These are phyloP conservation scores for Folsomia candida DNA, from an alignment of 2,888 invertebrate genomes.

Conservation along the genomic window DNA sequence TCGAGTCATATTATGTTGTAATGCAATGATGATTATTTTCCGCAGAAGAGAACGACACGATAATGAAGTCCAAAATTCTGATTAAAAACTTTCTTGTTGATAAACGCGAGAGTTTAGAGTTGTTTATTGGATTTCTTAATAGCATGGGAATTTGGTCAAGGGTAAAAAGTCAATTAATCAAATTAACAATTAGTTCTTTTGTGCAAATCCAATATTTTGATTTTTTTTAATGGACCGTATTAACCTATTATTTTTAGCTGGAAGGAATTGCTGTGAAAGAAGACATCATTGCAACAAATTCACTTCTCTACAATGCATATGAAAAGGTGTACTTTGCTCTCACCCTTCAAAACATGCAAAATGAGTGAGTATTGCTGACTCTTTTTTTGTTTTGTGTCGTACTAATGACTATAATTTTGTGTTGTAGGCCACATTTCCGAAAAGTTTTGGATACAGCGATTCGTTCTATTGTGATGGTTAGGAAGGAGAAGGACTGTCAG, in stretches of 20 bases:
- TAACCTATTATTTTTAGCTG: constrained; percentile 53
- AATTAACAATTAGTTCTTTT: constrained; percentile 15
- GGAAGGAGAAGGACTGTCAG: constrained; percentile 51
- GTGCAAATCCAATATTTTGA: neutral
- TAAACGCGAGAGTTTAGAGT: constrained; percentile 75
- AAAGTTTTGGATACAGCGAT: constrained; percentile 62
- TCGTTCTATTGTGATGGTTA: constrained; percentile 57
- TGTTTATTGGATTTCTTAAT: constrained; percentile 70
- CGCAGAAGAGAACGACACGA: constrained; percentile 39
- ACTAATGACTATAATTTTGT: neutral
- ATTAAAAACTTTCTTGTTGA: constrained; percentile 80
- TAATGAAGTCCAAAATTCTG: constrained; percentile 58
- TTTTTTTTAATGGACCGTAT: neutral
- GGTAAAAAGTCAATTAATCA: too few species aligned
- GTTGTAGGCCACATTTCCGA: constrained; percentile 42
- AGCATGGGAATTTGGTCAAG: constrained; percentile 33
- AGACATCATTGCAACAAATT: constrained; percentile 60
- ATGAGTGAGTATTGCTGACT: constrained; percentile 59
- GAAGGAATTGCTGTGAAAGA: constrained; percentile 57
- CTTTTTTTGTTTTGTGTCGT: constrained; percentile 50
- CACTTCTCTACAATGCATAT: constrained; percentile 68
- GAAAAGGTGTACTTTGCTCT: constrained; percentile 77
- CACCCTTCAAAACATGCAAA: constrained; percentile 66
- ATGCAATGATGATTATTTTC: too few species aligned
- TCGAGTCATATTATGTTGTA: too few species aligned